Conservation (phyloP, 2,888 invertebrate species). For the Noctua janthina region DNA sequence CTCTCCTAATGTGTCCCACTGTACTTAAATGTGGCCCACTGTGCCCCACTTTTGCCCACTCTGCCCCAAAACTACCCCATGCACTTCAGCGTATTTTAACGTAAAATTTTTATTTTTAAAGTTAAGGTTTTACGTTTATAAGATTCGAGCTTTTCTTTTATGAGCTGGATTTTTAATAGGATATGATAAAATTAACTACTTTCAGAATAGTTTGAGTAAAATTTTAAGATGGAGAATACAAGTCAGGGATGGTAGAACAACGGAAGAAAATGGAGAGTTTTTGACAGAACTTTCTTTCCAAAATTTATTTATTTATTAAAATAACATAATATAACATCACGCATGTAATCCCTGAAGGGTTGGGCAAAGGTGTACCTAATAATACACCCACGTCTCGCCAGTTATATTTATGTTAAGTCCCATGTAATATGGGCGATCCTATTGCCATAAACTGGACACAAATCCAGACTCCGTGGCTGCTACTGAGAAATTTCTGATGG, state of each 20-base stretch:
- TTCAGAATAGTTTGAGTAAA: not conserved
- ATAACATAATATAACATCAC: too few relatives aligned
- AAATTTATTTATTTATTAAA: too few relatives aligned
- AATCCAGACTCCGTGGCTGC: too few relatives aligned
- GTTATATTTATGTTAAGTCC: too few relatives aligned
- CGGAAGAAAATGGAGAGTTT: too few relatives aligned
- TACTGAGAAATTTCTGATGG: too few relatives aligned
- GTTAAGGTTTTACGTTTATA: not conserved
- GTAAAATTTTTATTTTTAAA: conserved; percentile 7
- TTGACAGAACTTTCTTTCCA: too few relatives aligned
- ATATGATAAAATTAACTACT: not conserved
- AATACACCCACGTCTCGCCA: too few relatives aligned
- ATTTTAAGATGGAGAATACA: not conserved
- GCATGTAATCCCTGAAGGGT: too few relatives aligned
- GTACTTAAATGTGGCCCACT: not conserved
- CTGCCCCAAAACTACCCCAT: conserved; percentile 2
- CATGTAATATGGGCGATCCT: too few relatives aligned
- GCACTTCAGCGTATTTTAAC: conserved; percentile 17
- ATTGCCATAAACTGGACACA: too few relatives aligned
- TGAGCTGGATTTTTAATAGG: not conserved
- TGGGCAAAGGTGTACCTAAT: too few relatives aligned
- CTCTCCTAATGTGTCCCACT: conserved; percentile 21
- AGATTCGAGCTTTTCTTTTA: not conserved
- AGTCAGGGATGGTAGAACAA: not conserved
- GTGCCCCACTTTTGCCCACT: not conserved